Evolutionary conservation across 2,888 invertebrate genomes (phyloP), one percentile per base, ranked within the genome.

Genomic region (Oxystoma pomonae): DNA sequence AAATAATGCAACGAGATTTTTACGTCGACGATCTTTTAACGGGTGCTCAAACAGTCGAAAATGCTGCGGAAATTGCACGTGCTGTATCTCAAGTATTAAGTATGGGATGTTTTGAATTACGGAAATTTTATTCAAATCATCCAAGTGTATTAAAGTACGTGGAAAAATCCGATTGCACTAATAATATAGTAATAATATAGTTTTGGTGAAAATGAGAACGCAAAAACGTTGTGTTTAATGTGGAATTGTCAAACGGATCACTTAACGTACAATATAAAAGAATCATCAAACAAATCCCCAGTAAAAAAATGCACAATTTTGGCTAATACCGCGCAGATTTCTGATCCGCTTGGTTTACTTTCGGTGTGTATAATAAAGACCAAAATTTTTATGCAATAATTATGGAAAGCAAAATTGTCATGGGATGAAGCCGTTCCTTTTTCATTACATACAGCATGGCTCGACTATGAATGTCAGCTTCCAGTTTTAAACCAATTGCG

Each of bases 1-100:
- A 49, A 5, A 35, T 64, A 1, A 61, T 64, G 1, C 5, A 20
- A 1, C 61, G 57, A 51, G 59, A 64, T 50, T 61, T 66, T 53
- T 66, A 64, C 50, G 59, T 66, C 9, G 66, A 64, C 20, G 64
- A 66, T 59, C 17, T 66, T n/a, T 16, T 66, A 16, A 57, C 64
- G 12, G 64, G 66, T 2, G 51, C 62, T 1, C 19, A 64, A 52
- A 20, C 59, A 1, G 16, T 59, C 9, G 16, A 52, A 19, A n/a
- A 60, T 20, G 58, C 58, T 1, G 9, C 20, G 35, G 21, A 58
- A 17, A 22, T 65, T 50, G 20, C 22, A n/a, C 16, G 21, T 16
- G 49, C 53, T 18, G 52, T 65, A 12, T 65, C 63, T 16, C 9
- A 50, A 3, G 52, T 64, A 18, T 21, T 65, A 53, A 9, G 16